Evolutionary conservation across 2,113 vertebrate genomes (phyloP).

Genomic region (Phalacrocorax aristotelis): DNA sequence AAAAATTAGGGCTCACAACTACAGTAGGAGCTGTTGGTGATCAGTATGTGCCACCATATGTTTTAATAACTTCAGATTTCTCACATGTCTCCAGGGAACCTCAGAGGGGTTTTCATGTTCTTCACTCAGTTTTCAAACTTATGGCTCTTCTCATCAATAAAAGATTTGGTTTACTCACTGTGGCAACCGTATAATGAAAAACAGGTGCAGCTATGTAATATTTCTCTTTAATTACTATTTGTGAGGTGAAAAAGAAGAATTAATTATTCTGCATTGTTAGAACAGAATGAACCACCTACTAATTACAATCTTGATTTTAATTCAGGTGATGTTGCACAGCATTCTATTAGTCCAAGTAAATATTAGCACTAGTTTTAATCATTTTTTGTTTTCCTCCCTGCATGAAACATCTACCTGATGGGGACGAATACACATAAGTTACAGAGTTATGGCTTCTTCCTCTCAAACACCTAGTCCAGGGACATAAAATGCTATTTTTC

Average conservation of each 20-base stretch:
- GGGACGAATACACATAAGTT: background rate
- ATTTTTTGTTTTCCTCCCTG: background rate
- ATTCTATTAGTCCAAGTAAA: slow-evolving; percentile 59
- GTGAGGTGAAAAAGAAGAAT: slow-evolving; percentile 52
- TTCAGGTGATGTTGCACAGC: slow-evolving; percentile 24
- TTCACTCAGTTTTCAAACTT: slow-evolving; percentile 40
- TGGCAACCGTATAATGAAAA: slow-evolving; percentile 63
- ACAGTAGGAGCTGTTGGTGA: background rate
- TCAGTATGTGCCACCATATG: slow-evolving; percentile 55
- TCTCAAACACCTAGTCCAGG: background rate
- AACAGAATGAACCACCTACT: slow-evolving; percentile 66
- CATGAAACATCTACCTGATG: background rate
- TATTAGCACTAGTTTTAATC: slow-evolving; percentile 33
- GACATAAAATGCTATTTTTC: background rate
- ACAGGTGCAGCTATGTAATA: slow-evolving; percentile 72
- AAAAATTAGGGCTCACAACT: background rate
- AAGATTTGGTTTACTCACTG: slow-evolving; percentile 68
- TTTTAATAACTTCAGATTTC: slow-evolving; percentile 63
- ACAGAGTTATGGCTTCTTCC: background rate
- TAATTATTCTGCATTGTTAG: slow-evolving; percentile 72
- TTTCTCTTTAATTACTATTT: slow-evolving; percentile 83
- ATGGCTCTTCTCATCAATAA: slow-evolving; percentile 72
- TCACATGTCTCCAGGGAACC: slow-evolving; percentile 38
- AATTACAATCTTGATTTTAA: slow-evolving; percentile 67
- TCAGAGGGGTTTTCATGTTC: slow-evolving; percentile 24